A percentile compares a stretch with the other conserved stretches of the same genome.
Evolutionary conservation across 1,140 invertebrate genomes (phyloP).

Genomic region (Hermetia illucens): DNA sequence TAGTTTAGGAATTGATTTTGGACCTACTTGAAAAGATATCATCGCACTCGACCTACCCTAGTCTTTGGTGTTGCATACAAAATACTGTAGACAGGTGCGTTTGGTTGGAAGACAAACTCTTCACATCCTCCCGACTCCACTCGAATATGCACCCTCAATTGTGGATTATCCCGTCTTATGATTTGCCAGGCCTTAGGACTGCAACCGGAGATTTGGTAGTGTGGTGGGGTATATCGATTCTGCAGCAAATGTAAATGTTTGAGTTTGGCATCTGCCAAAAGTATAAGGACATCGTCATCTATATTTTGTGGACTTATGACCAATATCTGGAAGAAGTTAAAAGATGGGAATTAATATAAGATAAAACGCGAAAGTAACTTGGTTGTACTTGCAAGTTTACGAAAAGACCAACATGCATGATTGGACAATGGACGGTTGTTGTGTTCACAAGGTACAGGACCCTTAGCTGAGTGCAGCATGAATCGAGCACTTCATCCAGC

Average conservation of each 20-base stretch:
- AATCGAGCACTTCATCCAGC: constrained; percentile 56
- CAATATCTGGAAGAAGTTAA: constrained; percentile 35
- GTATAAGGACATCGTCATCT: constrained; percentile 55
- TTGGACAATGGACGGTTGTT: constrained; percentile 54
- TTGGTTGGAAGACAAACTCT: constrained; percentile 39
- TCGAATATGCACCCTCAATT: constrained; percentile 40
- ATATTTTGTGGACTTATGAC: constrained; percentile 70
- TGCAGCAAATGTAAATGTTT: constrained; percentile 63
- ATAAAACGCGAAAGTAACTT: not conserved
- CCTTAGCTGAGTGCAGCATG: constrained; percentile 46
- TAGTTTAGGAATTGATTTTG: no score
- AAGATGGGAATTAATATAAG: constrained; percentile 14
- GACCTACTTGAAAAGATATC: no score
- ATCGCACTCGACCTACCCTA: constrained; percentile 39
- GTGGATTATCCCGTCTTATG: constrained; percentile 38
- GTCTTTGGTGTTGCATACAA: constrained; percentile 48
- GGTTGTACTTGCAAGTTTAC: constrained; percentile 46
- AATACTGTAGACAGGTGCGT: constrained; percentile 49
- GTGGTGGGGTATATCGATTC: constrained; percentile 50
- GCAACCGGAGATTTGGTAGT: constrained; percentile 32
- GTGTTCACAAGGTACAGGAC: constrained; percentile 59
- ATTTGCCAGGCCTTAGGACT: constrained; percentile 34
- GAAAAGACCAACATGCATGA: constrained; percentile 65
- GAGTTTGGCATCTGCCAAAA: constrained; percentile 51
- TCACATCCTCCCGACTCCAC: constrained; percentile 36